Evolutionary conservation across 1,140 invertebrate species (phyloP).

Genomic region (Bombus polaris): DNA sequence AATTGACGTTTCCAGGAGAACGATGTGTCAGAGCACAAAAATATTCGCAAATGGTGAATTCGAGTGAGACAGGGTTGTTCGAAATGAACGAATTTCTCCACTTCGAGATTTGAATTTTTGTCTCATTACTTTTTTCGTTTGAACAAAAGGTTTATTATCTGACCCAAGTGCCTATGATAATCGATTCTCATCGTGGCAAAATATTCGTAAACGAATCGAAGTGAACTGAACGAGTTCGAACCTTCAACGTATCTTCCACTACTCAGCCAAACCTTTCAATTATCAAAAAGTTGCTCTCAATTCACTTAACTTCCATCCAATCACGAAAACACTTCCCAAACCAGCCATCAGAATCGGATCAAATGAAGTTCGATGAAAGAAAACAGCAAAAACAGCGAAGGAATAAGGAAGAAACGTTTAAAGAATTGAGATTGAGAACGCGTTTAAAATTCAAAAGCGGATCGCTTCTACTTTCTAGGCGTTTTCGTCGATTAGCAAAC

Average conservation of each 20-base stretch:
- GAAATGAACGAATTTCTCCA: too few species aligned
- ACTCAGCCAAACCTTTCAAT: neutral
- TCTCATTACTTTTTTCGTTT: too few species aligned
- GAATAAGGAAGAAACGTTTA: too few species aligned
- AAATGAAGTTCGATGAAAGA: too few species aligned
- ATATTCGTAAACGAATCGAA: neutral
- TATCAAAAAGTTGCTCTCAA: slow-evolving; percentile 3
- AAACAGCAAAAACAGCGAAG: too few species aligned
- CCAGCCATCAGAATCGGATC: neutral
- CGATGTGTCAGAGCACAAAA: neutral
- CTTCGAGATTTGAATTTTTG: too few species aligned
- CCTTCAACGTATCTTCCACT: too few species aligned
- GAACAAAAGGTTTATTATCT: too few species aligned
- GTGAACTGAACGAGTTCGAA: too few species aligned
- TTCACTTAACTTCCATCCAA: slow-evolving; percentile 14
- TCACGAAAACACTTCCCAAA: neutral
- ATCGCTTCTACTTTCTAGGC: neutral
- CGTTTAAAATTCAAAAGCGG: slow-evolving; percentile 1
- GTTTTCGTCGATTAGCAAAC: neutral
- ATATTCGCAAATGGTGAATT: neutral
- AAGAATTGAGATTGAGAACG: neutral
- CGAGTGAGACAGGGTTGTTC: too few species aligned
- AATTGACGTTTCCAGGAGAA: slow-evolving; percentile 27
- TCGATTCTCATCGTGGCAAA: neutral
- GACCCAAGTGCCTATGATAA: too few species aligned